Percentiles rank a stretch among this genome's conserved stretches.
Evolutionary conservation across 1,140 invertebrate genomes (phyloP).

Genomic region (Drosophila watanabei): DNA sequence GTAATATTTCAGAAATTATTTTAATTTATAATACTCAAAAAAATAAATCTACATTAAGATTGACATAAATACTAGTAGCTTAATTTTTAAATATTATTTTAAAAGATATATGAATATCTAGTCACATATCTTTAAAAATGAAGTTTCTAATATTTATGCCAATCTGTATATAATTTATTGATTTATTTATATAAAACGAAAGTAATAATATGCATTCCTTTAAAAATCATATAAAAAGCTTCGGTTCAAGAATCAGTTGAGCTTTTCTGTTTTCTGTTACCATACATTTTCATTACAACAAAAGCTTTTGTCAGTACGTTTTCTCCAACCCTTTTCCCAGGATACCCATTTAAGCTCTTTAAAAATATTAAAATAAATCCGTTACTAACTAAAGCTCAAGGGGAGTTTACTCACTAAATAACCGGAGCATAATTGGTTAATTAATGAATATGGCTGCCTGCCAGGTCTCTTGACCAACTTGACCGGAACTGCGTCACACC

Average conservation of each 20-base stretch:
- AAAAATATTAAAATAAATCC: neutral
- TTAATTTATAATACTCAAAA: neutral
- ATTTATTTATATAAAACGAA: neutral
- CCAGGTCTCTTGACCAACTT: neutral
- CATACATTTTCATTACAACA: neutral
- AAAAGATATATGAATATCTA: too few relatives aligned
- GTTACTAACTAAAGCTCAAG: conserved; percentile 4
- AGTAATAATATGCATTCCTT: neutral
- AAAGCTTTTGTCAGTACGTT: neutral
- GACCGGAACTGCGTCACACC: conserved; percentile 14
- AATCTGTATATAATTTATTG: too few relatives aligned
- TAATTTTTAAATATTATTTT: neutral
- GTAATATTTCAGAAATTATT: neutral
- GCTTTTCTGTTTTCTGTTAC: too few relatives aligned
- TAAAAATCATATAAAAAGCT: neutral
- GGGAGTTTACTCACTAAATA: neutral
- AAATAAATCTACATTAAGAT: neutral
- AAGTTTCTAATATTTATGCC: too few relatives aligned
- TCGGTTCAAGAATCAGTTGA: neutral
- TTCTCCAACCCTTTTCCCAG: neutral
- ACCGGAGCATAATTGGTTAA: conserved; percentile 9
- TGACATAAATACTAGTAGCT: neutral
- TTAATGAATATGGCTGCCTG: neutral
- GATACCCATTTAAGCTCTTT: neutral
- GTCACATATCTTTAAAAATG: too few relatives aligned